Evolutionary conservation across 1,140 invertebrate genomes (phyloP), one percentile per base, ranked within the genome.

Genomic region (Asbolus verrucosus): DNA sequence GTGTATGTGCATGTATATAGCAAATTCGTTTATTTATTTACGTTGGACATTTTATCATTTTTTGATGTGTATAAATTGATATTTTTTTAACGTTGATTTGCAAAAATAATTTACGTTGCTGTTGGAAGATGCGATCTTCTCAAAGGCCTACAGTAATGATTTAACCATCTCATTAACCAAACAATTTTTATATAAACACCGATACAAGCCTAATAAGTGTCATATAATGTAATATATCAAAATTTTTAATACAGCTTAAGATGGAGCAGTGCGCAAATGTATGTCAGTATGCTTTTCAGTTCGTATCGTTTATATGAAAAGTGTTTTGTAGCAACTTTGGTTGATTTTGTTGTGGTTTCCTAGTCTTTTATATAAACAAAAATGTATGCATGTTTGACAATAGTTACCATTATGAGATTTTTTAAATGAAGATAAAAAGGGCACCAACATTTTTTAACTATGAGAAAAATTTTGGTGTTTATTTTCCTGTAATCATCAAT

Each of bases 331-430:
- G 27, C 2, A 36, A 13, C 18, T 11, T 36, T 36, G 6, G 8
- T 67, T 18, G 24, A 18, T 39, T 38, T 68, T 61, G 13, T 54
- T 71, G 69, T 66, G 50, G 65, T 46, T 62, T 67, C 41, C 65
- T 71, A 67, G 65, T 71, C 65, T 33, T 66, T 46, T 67, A 71
- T 27, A 41, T 33, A 38, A 65, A 61, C n/a, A n/a, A n/a, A 11
- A 61, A 31, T 70, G 30, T 70, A 67, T 72, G 70, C 33, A 72
- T 65, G 65, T 65, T 38, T 59, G 70, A 72, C 70, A 72, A 72
- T 72, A 72, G 70, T 68, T 72, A 72, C 70, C 70, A 71, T 67
- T 62, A 60, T 31, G 62, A 70, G 61, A 66, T 66, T 60, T 31
- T 8, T 21, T 54, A 61, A 68, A 65, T 65, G 38, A 70, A 24